phyloP scores from a whole-genome alignment of 2,113 vertebrate species.

The Amia ocellicauda region DNA sequence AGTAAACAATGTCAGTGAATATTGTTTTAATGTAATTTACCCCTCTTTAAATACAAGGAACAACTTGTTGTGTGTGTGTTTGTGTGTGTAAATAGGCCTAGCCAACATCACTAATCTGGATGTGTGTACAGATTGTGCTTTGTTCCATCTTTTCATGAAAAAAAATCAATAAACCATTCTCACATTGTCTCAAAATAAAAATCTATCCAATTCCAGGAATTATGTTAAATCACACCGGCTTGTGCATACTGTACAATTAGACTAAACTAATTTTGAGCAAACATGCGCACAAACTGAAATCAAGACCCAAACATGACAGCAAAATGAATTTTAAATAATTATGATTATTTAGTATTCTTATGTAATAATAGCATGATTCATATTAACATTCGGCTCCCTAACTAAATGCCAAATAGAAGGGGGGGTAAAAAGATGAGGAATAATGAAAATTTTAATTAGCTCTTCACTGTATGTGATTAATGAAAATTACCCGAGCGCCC shows the following conservation, averaged over 20 bases:
- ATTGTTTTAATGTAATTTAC: too few relatives aligned
- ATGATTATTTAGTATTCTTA: conserved; percentile 39
- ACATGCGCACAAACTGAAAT: not conserved
- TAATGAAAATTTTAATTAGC: conserved; percentile 72
- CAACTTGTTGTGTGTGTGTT: too few relatives aligned
- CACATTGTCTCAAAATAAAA: too few relatives aligned
- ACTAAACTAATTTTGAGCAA: not conserved
- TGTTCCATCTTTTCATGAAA: not conserved
- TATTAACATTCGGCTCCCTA: conserved; percentile 46
- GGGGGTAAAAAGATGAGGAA: conserved; percentile 53
- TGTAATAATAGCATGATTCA: conserved; percentile 43
- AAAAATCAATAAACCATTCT: not conserved
- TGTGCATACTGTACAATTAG: not conserved
- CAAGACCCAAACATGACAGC: conserved; percentile 10
- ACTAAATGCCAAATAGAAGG: conserved; percentile 39
- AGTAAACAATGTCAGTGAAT: too few relatives aligned
- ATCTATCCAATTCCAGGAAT: not conserved
- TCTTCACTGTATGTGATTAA: conserved; percentile 71
- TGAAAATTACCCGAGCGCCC: conserved; percentile 67
- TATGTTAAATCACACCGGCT: not conserved
- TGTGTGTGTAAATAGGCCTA: too few relatives aligned
- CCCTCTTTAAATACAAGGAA: too few relatives aligned
- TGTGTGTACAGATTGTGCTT: too few relatives aligned
- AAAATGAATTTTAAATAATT: conserved; percentile 38
- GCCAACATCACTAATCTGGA: too few relatives aligned